Evolutionary conservation across 2,888 invertebrate species (phyloP), one percentile per base, ranked within the genome.

Genomic region (Eupeodes luniger): DNA sequence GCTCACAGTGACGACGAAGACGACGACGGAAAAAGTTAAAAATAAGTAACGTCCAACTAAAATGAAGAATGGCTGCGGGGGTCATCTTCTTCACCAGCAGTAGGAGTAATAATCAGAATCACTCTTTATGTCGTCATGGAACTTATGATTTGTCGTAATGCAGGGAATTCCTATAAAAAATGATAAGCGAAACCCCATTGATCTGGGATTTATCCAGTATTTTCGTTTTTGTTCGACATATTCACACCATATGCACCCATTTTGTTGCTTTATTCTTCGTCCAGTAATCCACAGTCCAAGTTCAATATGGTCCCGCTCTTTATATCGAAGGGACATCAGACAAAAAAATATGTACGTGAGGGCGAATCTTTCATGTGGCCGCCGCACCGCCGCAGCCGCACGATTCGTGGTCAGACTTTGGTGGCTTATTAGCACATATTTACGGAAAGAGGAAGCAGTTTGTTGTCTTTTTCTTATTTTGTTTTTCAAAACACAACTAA

Each of bases 361-460:
- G 64, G 47, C 64, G 49, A 67, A 7, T 70, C 44, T 44, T 70
- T 70, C 3, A 55, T 70, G 40, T 70, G 16, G 55, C 55, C 55
- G 36, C 36, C n/a, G 61, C 55, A n/a, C 36, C 9, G 36, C 59
- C 51, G 51, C 67, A 11, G 19, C 11, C 27, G 34, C 4, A 6
- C 14, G 27, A 10, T 59, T 55, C 16, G 6, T 40, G 10, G 70
- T 55, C 70, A 70, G 19, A 53, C 40, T 69, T 7, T 14, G 69
- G 51, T 67, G n/a, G 34, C 34, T 69, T 69, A 69, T 69, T 69
- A 69, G 69, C 19, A 69, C 69, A 69, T 55, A 55, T 36, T 69
- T 40, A 69, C 69, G 69, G 5, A 70, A 70, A 70, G 70, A 70
- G 70, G 70, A 70, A 70, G 55, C 51, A 16, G n/a, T 36, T 64